Conservation (phyloP, 2,888 invertebrate genomes). For the Nezara viridula region DNA sequence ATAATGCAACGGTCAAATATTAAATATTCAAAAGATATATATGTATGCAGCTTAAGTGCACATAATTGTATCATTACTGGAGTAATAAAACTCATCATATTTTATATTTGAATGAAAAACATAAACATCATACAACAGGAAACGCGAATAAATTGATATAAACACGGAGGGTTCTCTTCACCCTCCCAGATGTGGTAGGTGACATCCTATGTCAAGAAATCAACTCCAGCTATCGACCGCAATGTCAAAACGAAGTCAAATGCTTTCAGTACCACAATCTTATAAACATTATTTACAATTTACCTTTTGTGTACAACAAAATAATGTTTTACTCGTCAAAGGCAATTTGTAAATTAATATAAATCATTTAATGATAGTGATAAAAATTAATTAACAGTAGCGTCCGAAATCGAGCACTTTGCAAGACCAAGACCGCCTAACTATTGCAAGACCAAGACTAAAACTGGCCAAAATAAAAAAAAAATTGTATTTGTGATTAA, state of each 20-base stretch:
- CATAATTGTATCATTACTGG: no score
- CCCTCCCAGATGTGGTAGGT: not conserved
- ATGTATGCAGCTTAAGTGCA: no score
- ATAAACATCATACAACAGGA: no score
- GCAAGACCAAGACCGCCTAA: no score
- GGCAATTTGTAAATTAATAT: not conserved
- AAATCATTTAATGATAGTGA: not conserved
- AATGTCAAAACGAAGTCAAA: not conserved
- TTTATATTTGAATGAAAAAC: no score
- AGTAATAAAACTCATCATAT: no score
- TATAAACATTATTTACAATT: not conserved
- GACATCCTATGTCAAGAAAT: not conserved
- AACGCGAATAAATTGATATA: not conserved
- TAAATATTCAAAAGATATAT: no score
- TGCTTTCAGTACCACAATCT: not conserved
- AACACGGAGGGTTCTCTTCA: not conserved
- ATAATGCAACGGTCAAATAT: no score
- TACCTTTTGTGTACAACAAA: not conserved
- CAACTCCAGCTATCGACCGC: not conserved
- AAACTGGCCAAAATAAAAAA: no score
- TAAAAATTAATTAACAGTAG: not conserved
- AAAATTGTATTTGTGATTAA: no score
- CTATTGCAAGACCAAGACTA: no score
- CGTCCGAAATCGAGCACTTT: no score
- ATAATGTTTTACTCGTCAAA: not conserved